Percentiles rank a stretch among this genome's conserved stretches.
Evolutionary conservation across 2,797 vertebrate species (phyloP).

Genomic region (Sebastes hubbsi): DNA sequence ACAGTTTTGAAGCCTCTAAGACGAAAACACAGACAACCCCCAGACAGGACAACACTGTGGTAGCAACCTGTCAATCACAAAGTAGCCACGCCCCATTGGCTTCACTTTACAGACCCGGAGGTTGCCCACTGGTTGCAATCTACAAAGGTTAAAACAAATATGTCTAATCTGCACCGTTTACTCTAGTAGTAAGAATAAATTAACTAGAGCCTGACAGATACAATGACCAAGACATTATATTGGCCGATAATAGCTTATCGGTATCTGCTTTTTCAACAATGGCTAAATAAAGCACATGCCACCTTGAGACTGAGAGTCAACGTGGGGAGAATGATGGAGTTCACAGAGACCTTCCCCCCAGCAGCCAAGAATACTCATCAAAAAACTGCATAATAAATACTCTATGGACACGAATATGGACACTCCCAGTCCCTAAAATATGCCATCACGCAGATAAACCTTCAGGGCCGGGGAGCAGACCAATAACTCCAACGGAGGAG

Average conservation of each 20-base stretch:
- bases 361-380: constrained; percentile 33
- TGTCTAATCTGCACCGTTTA: neutral
- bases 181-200: neutral
- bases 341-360: neutral
- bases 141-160: neutral
- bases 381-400: constrained; percentile 36
- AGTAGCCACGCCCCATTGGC: no score
- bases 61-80: no score
- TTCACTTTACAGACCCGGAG: no score
- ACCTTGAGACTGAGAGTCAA: neutral
- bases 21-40: no score
- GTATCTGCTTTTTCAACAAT: neutral
- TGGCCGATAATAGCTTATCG: neutral
- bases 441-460: constrained; percentile 52
- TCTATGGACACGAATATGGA: constrained; percentile 28
- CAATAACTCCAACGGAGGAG: constrained; percentile 27
- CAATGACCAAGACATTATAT: neutral
- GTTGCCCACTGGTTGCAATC: neutral
- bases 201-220: neutral
- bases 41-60: no score
- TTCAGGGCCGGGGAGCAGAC: constrained; percentile 5
- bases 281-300: constrained; percentile 12
- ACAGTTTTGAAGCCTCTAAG: no score
- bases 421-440: constrained; percentile 39
- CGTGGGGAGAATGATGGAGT: no score